phyloP scores from a whole-genome alignment of 1,140 invertebrate species.

The Ectropis grisescens region DNA sequence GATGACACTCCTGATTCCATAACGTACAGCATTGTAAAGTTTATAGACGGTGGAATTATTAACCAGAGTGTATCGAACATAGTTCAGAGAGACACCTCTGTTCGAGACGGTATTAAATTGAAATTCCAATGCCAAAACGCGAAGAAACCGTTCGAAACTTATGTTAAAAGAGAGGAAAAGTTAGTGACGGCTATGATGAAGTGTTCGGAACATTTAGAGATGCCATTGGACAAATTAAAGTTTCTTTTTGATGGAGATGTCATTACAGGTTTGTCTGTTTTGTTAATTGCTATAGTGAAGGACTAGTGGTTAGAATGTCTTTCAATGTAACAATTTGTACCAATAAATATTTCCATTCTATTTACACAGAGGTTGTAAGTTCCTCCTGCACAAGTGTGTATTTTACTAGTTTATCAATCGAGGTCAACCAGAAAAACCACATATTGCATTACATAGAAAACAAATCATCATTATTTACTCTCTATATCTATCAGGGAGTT shows the following conservation, averaged over 20 bases:
- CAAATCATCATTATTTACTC: too few relatives aligned
- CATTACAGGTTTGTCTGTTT: conserved; percentile 25
- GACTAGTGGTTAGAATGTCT: too few relatives aligned
- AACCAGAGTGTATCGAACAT: conserved; percentile 17
- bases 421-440: too few relatives aligned
- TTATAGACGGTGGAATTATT: conserved; percentile 48
- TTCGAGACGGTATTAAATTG: conserved; percentile 19
- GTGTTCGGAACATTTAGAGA: conserved; percentile 43
- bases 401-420: too few relatives aligned
- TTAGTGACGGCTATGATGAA: conserved; percentile 29
- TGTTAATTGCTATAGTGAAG: too few relatives aligned
- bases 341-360: too few relatives aligned
- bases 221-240: conserved; percentile 25
- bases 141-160: conserved; percentile 33
- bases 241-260: conserved; percentile 55
- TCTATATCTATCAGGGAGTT: too few relatives aligned
- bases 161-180: conserved; percentile 20
- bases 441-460: too few relatives aligned
- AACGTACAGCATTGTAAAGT: conserved; percentile 41
- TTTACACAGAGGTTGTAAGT: too few relatives aligned
- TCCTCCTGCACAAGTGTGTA: too few relatives aligned
- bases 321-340: too few relatives aligned
- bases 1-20: conserved; percentile 45
- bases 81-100: background rate
- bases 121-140: conserved; percentile 46